These are phyloP conservation scores for Criorhina ranunculi DNA, from an alignment of 2,888 invertebrate genomes.

Conservation along the genomic window DNA sequence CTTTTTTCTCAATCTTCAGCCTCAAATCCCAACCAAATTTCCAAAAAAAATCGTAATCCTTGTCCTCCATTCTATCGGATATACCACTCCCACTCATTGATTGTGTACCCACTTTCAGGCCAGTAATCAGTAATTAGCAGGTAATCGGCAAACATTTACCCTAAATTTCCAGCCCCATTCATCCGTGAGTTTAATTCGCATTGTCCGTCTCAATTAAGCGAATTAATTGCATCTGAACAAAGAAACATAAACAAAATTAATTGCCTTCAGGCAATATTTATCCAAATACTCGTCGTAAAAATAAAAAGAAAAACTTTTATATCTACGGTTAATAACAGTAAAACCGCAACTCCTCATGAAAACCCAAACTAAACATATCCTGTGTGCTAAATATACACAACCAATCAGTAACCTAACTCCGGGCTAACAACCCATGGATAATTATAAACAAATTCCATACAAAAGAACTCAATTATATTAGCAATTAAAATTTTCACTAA, in stretches of 20 bases:
- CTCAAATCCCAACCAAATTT: no score
- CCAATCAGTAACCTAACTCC: conserved; percentile 16
- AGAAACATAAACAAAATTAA: background rate
- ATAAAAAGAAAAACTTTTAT: background rate
- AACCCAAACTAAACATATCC: conserved; percentile 19
- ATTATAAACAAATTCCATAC: conserved; percentile 25
- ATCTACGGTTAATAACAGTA: no score
- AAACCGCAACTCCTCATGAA: conserved; percentile 1
- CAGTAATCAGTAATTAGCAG: background rate
- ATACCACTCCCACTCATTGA: no score
- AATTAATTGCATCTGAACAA: background rate
- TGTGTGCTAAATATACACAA: conserved; percentile 1
- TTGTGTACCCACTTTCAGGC: no score
- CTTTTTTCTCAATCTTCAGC: no score
- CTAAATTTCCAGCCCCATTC: background rate
- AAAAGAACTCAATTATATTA: conserved; percentile 13
- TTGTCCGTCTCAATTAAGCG: background rate
- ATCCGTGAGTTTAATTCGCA: background rate
- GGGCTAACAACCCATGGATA: conserved; percentile 1
- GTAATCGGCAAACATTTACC: background rate
- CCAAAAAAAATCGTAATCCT: no score
- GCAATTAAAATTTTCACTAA: conserved; percentile 13
- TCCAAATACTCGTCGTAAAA: background rate
- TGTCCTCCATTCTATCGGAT: no score
- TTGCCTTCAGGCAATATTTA: background rate